Evolutionary conservation across 2,888 invertebrate species (phyloP).

Genomic region (Cactoblastis cactorum): DNA sequence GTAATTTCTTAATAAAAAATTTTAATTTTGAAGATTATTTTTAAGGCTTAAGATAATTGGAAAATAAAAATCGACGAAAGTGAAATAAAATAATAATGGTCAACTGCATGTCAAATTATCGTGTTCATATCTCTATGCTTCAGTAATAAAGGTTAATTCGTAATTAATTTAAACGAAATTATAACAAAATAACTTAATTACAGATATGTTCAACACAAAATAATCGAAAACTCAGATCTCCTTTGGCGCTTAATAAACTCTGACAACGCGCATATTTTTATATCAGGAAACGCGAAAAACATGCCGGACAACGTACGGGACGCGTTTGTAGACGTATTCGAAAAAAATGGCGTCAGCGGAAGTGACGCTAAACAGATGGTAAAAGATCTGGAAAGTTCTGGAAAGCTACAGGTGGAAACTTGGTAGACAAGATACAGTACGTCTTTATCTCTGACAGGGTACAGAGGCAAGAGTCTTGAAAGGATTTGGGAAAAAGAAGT

Average conservation of each 20-base stretch:
- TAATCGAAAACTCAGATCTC: constrained; percentile 76
- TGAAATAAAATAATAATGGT: no score
- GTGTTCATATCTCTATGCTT: no score
- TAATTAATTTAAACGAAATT: no score
- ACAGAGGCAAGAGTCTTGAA: no score
- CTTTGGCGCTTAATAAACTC: constrained; percentile 83
- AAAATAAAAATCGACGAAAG: no score
- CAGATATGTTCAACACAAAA: constrained; percentile 95
- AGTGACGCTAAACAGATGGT: constrained; percentile 49
- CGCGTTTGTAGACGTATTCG: constrained; percentile 81
- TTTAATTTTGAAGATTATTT: no score
- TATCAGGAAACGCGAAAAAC: constrained; percentile 96
- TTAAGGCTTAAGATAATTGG: no score
- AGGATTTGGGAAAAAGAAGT: no score
- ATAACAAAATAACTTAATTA: constrained; percentile 24
- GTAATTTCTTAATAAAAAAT: no score
- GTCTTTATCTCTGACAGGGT: no score
- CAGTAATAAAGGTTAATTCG: no score
- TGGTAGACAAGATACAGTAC: constrained; percentile 41
- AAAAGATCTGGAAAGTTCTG: constrained; percentile 42
- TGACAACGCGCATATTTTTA: constrained; percentile 83
- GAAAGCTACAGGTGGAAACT: constrained; percentile 59
- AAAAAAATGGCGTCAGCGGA: constrained; percentile 30
- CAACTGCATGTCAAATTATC: no score
- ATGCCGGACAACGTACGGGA: constrained; percentile 95